Conservation (phyloP, 2,888 invertebrate genomes). For the Parnassius glacialis region DNA sequence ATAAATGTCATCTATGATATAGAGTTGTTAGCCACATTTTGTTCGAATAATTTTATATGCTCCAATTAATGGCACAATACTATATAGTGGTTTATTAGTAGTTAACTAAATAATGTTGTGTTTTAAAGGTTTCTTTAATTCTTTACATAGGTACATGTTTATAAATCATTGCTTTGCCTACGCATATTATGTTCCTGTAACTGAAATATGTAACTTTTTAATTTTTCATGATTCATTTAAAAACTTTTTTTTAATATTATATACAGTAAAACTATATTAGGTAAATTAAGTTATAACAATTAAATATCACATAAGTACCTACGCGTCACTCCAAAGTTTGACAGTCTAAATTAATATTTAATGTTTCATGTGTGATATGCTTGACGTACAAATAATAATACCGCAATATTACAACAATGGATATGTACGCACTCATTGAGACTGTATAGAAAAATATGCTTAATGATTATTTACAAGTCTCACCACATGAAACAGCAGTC, state of each 20-base stretch:
- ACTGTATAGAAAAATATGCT: constrained; percentile 26
- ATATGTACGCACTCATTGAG: constrained; percentile 29
- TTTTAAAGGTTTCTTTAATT: constrained; percentile 8
- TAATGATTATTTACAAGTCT: constrained; percentile 52
- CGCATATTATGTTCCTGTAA: background rate
- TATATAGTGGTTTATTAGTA: constrained; percentile 12
- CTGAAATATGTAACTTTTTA: constrained; percentile 7
- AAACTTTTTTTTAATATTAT: constrained; percentile 50
- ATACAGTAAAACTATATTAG: constrained; percentile 62
- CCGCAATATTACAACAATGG: constrained; percentile 50
- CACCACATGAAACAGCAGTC: constrained; percentile 77
- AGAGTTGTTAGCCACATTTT: constrained; percentile 3
- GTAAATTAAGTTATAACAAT: constrained; percentile 58
- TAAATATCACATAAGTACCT: constrained; percentile 75
- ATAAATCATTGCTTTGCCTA: constrained; percentile 17
- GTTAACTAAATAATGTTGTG: constrained; percentile 7
- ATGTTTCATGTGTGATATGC: constrained; percentile 68
- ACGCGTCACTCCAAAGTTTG: constrained; percentile 64
- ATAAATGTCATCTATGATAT: background rate
- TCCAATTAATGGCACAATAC: constrained; percentile 22
- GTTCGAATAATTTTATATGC: background rate
- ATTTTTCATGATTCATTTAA: constrained; percentile 47
- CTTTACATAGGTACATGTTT: background rate
- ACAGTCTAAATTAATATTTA: constrained; percentile 50
- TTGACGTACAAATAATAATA: constrained; percentile 61